phyloP scores from a whole-genome alignment of 2,113 vertebrate species.

The Rhinopomastus cyanomelas region DNA sequence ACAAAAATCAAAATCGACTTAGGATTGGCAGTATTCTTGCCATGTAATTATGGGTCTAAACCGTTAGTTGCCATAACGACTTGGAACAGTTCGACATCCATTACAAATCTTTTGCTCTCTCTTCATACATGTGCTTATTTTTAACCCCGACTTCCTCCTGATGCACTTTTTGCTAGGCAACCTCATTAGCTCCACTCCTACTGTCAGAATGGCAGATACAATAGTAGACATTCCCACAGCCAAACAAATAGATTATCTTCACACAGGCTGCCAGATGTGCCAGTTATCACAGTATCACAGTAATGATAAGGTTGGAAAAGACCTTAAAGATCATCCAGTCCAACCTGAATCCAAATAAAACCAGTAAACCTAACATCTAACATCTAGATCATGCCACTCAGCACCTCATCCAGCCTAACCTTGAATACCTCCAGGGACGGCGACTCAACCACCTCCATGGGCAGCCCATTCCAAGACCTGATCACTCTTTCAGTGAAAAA shows the following conservation, averaged over 20 bases:
- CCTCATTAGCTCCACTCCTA: conserved; percentile 22
- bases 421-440: too few relatives aligned
- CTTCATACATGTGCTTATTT: conserved; percentile 47
- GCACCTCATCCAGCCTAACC: too few relatives aligned
- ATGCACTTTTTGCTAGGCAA: conserved; percentile 47
- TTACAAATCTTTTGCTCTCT: conserved; percentile 17
- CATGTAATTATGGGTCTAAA: conserved; percentile 45
- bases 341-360: too few relatives aligned
- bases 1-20: conserved; percentile 1
- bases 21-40: conserved; percentile 41
- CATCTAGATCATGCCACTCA: too few relatives aligned
- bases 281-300: too few relatives aligned
- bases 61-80: conserved; percentile 61
- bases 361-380: too few relatives aligned
- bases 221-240: not conserved
- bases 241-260: conserved; percentile 14
- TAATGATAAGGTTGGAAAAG: too few relatives aligned
- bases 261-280: conserved; percentile 19
- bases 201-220: conserved; percentile 15
- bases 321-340: too few relatives aligned
- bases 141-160: conserved; percentile 25
- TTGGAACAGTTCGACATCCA: conserved; percentile 41
- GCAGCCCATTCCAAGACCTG: too few relatives aligned
- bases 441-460: too few relatives aligned
- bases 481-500: too few relatives aligned